Conservation (phyloP, 2,888 invertebrate genomes). For the Tinea semifulvella region DNA sequence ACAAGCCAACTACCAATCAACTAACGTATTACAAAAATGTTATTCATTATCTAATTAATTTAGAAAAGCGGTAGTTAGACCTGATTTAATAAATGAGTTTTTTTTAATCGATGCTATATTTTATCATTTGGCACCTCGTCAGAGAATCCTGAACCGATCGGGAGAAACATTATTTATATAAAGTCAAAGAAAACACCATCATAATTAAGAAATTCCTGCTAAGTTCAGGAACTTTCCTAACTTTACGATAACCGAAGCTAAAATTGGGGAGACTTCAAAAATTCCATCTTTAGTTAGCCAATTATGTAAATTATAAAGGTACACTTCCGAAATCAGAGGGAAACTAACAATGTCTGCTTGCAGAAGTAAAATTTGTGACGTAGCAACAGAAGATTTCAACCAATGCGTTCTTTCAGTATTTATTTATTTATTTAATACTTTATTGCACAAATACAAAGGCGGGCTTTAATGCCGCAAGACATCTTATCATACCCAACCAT, state of each 20-base stretch:
- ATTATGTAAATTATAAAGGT: constrained; percentile 12
- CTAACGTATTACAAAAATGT: too few species aligned
- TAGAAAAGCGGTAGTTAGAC: too few species aligned
- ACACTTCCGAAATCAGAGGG: constrained; percentile 1
- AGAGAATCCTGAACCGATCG: background rate
- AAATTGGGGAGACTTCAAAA: constrained; percentile 7
- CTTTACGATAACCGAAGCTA: constrained; percentile 13
- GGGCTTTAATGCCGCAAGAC: background rate
- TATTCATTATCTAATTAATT: too few species aligned
- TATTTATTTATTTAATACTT: background rate
- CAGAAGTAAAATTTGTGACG: too few species aligned
- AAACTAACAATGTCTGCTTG: too few species aligned
- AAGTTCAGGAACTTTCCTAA: constrained; percentile 1
- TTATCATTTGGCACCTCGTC: too few species aligned
- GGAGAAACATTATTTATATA: background rate
- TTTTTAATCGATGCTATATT: too few species aligned
- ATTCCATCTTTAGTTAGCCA: constrained; percentile 6
- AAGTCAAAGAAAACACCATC: constrained; percentile 9
- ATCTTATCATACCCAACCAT: too few species aligned
- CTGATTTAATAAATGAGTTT: too few species aligned
- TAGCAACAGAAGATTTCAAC: too few species aligned
- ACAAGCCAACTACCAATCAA: too few species aligned
- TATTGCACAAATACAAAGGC: background rate
- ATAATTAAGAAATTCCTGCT: constrained; percentile 11
- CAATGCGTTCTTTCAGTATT: too few species aligned